phyloP scores from a whole-genome alignment of 2,797 vertebrate species.

The Aldrovandia affinis region DNA sequence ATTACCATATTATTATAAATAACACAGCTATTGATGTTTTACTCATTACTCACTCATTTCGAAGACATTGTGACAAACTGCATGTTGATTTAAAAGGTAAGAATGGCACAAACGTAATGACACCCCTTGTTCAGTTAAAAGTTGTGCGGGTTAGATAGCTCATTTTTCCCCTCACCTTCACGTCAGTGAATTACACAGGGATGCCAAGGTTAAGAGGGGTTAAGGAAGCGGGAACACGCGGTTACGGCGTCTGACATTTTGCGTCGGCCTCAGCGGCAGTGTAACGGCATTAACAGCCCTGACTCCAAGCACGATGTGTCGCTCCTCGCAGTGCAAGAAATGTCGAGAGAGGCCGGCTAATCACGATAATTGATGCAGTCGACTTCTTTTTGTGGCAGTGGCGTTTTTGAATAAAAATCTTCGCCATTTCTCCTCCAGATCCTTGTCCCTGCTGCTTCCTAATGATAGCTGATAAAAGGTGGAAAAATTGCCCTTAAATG shows the following conservation, averaged over 20 bases:
- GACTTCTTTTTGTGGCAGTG: constrained; percentile 16
- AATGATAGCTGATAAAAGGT: constrained; percentile 18
- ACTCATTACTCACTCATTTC: background rate
- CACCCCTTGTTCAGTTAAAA: background rate
- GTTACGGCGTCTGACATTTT: background rate
- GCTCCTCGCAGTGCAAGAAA: constrained; percentile 7
- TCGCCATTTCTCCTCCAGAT: constrained; percentile 4
- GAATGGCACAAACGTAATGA: background rate
- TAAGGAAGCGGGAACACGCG: background rate
- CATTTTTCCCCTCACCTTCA: background rate
- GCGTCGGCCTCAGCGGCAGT: background rate
- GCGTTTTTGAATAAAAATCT: background rate
- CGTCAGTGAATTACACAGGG: background rate
- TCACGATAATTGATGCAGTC: constrained; percentile 31
- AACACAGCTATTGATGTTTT: background rate
- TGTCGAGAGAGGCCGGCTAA: background rate
- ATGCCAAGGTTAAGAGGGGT: background rate
- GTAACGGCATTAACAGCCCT: background rate
- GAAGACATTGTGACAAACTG: background rate
- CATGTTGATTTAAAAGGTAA: background rate
- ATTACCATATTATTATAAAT: background rate
- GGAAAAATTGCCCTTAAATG: constrained; percentile 18
- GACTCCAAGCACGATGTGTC: background rate
- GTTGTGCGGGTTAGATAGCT: background rate
- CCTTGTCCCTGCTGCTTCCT: constrained; percentile 8